Conservation (phyloP, 2,113 vertebrate species). For the Jaculus jaculus region DNA sequence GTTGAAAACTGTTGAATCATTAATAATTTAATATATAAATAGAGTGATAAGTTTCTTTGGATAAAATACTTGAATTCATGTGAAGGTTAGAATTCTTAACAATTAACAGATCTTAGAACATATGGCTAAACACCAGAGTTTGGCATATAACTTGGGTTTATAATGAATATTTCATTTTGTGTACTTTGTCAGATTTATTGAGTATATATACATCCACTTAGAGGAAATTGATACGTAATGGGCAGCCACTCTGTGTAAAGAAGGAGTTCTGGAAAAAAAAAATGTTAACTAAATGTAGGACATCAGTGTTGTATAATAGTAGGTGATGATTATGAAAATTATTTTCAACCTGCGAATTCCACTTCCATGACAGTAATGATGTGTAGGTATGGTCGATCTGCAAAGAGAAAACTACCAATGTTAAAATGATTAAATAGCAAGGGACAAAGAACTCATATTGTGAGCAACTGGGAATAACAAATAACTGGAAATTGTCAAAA, state of each 20-base stretch:
- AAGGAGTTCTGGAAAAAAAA: constrained; percentile 53
- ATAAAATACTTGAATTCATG: constrained; percentile 22
- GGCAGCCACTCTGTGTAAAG: constrained; percentile 32
- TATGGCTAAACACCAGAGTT: constrained; percentile 23
- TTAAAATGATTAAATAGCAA: constrained; percentile 44
- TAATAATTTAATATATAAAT: constrained; percentile 46
- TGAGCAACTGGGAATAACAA: neutral
- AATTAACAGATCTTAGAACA: constrained; percentile 45
- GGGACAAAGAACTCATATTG: neutral
- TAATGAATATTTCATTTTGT: constrained; percentile 63
- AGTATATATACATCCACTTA: constrained; percentile 42
- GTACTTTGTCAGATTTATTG: constrained; percentile 43
- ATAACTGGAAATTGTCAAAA: neutral
- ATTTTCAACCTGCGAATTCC: constrained; percentile 26
- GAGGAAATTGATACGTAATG: constrained; percentile 61
- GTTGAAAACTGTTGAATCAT: constrained; percentile 5
- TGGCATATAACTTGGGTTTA: constrained; percentile 1
- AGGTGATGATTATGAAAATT: constrained; percentile 26
- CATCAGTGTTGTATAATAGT: neutral
- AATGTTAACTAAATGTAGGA: constrained; percentile 45
- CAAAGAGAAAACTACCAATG: neutral
- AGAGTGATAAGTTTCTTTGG: constrained; percentile 27
- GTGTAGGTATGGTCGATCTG: neutral
- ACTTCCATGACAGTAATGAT: neutral
- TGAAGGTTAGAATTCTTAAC: constrained; percentile 40